Evolutionary conservation across 2,113 vertebrate species (phyloP), one percentile per base, ranked within the genome.

Genomic region (Protobothrops flavoviridis): DNA sequence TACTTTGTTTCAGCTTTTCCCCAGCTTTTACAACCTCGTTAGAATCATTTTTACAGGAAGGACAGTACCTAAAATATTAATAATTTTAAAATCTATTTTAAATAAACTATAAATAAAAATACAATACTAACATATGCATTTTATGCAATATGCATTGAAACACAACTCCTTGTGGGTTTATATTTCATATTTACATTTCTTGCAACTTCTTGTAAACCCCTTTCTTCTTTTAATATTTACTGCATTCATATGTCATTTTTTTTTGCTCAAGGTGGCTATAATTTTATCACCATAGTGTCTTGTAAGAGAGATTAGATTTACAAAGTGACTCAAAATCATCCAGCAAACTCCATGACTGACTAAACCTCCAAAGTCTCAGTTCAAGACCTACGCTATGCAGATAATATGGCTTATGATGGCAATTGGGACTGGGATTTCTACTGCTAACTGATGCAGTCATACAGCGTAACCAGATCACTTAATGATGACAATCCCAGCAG

Each of bases 21-120:
- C 99, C 99, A 94, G 99, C 99, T 94, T 99, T 99, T 91, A 99
- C 98, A 94, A 99, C 99, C 97, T 99, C 99, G 93, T 97, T 99
- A 96, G 99, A 99, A 98, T 99, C 99, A 94, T 99, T 99, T 98
- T 99, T 99, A 98, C 99, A 99, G 94, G 99, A 99, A 96, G 99
- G 99, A 96, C 99, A 99, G 97, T 99, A 99, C 99, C 99, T 99
- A 89, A 97, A 96, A 95, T 69, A 95, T 92, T 95, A 93, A 93
- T 59, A 95, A 94, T 95, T 95, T 91, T 96, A 88, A 95, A 91
- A 96, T 96, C 95, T 94, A 53, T 95, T 39, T n/a, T n/a, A n/a
- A n/a, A n/a, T 1, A 81, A 90, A 90, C 91, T 64, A 92, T 93
- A 94, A 91, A 85, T 92, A 92, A 93, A 50, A 50, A 50, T 50